These are phyloP conservation scores for Siniperca chuatsi DNA, from an alignment of 2,113 vertebrate genomes.

Conservation along the genomic window DNA sequence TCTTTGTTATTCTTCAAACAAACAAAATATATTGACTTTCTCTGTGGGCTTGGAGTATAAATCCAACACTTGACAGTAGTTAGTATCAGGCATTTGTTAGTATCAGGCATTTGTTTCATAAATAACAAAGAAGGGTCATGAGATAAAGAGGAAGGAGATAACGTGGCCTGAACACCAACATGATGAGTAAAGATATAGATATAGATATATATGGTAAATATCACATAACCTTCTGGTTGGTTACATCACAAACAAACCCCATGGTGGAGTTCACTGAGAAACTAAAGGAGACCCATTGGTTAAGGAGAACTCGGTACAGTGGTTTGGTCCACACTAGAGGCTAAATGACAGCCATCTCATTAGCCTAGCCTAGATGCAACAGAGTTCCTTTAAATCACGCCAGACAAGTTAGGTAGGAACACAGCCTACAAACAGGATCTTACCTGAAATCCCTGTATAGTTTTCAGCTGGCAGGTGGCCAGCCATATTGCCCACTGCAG, in stretches of 20 bases:
- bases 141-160: background rate
- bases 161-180: background rate
- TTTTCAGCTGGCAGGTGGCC: conserved; percentile 66
- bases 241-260: background rate
- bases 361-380: background rate
- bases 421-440: background rate
- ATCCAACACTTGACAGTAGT: background rate
- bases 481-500: conserved; percentile 84
- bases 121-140: background rate
- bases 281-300: background rate
- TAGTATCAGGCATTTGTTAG: background rate
- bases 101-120: background rate
- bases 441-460: conserved; percentile 71
- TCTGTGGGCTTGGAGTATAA: background rate
- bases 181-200: background rate
- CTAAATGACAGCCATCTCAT: background rate
- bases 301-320: background rate
- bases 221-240: background rate
- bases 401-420: background rate
- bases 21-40: background rate
- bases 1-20: background rate
- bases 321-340: background rate
- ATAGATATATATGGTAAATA: background rate
- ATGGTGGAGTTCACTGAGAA: background rate
- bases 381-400: background rate